Evolutionary conservation across 2,113 vertebrate species (phyloP).

Genomic region (Pogonocichla stellata): DNA sequence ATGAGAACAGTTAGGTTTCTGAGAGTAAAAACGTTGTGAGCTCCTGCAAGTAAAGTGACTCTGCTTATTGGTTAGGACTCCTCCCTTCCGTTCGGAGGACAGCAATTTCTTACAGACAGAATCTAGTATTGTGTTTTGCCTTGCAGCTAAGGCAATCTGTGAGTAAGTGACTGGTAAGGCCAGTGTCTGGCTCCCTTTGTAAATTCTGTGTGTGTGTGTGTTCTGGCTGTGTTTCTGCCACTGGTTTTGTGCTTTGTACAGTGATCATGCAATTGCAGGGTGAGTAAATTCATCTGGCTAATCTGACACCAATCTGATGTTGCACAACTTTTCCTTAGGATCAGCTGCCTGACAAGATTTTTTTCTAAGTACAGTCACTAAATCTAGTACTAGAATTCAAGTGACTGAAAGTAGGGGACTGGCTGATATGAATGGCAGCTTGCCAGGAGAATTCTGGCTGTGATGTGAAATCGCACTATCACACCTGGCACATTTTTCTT

Average conservation of each 20-base stretch:
- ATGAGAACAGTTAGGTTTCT: not conserved
- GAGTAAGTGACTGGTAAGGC: not conserved
- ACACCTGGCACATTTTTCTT: not conserved
- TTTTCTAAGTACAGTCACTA: not conserved
- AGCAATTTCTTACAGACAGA: not conserved
- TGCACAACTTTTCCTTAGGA: not conserved
- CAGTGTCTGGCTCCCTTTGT: not conserved
- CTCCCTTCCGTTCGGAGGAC: not conserved
- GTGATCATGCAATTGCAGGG: not conserved
- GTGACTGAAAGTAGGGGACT: not conserved
- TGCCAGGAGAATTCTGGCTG: not conserved
- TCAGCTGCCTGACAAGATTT: not conserved
- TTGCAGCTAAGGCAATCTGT: not conserved
- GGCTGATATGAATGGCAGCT: not conserved
- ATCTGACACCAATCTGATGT: rapidly evolving
- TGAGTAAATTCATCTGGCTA: not conserved
- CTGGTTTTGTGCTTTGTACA: not conserved
- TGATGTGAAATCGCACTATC: not conserved
- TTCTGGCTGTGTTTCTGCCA: not conserved
- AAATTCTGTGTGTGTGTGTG: not conserved
- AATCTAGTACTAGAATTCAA: not conserved
- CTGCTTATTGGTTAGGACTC: not conserved
- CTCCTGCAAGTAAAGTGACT: not conserved
- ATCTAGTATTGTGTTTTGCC: not conserved
- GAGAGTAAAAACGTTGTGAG: not conserved